phyloP scores from a whole-genome alignment of 2,888 invertebrate species.

The Stenurella melanura region DNA sequence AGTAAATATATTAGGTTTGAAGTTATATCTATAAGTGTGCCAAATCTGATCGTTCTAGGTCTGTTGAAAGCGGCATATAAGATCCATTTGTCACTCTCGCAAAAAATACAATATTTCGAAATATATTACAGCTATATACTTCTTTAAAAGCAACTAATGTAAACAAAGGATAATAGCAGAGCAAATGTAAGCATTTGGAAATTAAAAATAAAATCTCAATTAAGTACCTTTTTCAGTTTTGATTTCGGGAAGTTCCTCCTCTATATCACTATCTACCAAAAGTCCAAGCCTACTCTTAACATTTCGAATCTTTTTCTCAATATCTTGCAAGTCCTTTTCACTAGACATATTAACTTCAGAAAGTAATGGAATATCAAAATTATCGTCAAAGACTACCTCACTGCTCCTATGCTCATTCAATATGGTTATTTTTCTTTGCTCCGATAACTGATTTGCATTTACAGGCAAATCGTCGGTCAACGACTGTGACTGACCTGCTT shows the following conservation, averaged over 20 bases:
- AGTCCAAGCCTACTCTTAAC: slow-evolving; percentile 76
- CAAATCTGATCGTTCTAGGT: no score
- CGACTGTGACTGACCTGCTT: slow-evolving; percentile 60
- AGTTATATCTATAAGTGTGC: no score
- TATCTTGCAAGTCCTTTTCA: slow-evolving; percentile 75
- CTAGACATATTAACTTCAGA: slow-evolving; percentile 73
- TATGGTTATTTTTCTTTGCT: slow-evolving; percentile 68
- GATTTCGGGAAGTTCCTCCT: slow-evolving; percentile 80
- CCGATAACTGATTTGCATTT: slow-evolving; percentile 66
- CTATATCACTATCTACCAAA: slow-evolving; percentile 65
- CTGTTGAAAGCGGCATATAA: no score
- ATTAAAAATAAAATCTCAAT: no score
- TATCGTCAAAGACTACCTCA: slow-evolving; percentile 63
- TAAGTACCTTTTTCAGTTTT: slow-evolving; percentile 74
- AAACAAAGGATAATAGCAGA: no score
- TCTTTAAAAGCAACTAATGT: no score
- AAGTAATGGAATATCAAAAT: slow-evolving; percentile 74
- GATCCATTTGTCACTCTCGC: no score
- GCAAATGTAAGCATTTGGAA: no score
- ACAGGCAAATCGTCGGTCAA: slow-evolving; percentile 70
- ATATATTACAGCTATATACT: no score
- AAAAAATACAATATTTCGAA: no score
- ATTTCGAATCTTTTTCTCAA: slow-evolving; percentile 79
- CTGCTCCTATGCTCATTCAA: slow-evolving; percentile 55
- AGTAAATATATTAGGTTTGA: no score